Evolutionary conservation across 1,140 invertebrate genomes (phyloP), one percentile per base, ranked within the genome.

Genomic region (Drosophila saltans): DNA sequence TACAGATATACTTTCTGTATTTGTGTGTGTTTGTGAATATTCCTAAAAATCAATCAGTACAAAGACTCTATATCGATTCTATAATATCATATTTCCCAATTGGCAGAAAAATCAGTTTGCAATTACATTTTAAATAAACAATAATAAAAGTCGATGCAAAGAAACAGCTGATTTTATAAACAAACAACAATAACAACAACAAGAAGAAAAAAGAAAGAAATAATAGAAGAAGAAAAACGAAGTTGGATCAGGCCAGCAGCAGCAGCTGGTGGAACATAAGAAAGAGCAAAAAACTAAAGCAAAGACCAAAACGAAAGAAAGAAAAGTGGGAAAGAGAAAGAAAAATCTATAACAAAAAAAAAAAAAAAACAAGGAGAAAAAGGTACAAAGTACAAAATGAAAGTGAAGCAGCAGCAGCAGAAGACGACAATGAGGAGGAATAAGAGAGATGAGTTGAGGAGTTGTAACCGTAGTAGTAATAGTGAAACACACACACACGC

Each of bases 321-420:
- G 71, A 40, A 75, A 60, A 80, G 72, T 58, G 78, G 7, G 56
- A 16, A 16, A 16, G 16, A 16, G 66, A 82, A 36, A 56, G 61
- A 64, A 85, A 83, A 83, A 79, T 83, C 76, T 60, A 72, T 79
- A 66, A 56, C 69, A 72, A 70, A 65, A 74, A 73, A 36, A 36
- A 7, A 6, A 36, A 6, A 36, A 6, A 36, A 36, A 6, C 69
- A 70, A 45, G 63, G 57, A 77, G 43, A 16, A 66, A 72, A 74
- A 78, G 83, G 83, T 88, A 83, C 83, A 88, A 88, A 88, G 83
- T 88, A 86, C 26, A 62, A 56, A 76, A 65, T 79, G 82, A 86
- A 86, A 85, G 79, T 79, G 65, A 81, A 69, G 33, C 66, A 40
- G 9, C 8, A 52, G 64, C 6, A 36, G 67, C 78, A 69, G 69